Evolutionary conservation across 2,888 invertebrate species (phyloP), one percentile per base, ranked within the genome.

Genomic region (Acanthacorydalis orientalis): DNA sequence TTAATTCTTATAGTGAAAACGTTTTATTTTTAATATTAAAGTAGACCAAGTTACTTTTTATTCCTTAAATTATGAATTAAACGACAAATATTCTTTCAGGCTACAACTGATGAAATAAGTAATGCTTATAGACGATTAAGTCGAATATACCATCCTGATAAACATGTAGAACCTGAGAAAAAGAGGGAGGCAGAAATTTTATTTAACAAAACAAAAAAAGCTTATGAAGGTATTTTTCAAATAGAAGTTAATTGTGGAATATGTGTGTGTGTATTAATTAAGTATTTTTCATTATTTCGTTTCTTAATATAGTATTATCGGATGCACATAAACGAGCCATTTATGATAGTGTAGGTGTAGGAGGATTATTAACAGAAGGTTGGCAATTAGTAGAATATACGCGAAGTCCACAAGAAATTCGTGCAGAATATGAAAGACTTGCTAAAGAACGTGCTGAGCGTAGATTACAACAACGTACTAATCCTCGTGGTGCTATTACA

Each of bases 141-240:
- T 56, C 79, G 84, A 53, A 78, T 92, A 57, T 97, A 93, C 61
- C 98, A 98, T 65, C 97, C 98, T 0, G 97, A 98, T 61, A 95
- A 96, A 66, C 96, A 98, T 67, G 70, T 77, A 11, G 86, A 92
- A 59, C 80, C 83, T 1, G 74, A 72, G 1, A 78, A 80, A 55
- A 91, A 92, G 64, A 79, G 78, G 59, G 86, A 91, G 68, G 97
- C 97, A 0, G 92, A 95, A 65, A 68, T 81, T 51, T 73, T 97
- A 58, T 98, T 98, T 62, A 89, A 88, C 62, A 85, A 89, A 64
- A 84, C 88, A 0, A 93, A 95, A 62, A 81, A 80, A 57, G 96
- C 96, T 0, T 91, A 97, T 66, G 93, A 96, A 77, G 78, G 84
- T 84, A 64, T 6, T 12, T 55, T 49, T 23, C 4, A n/a, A 40